phyloP scores from a whole-genome alignment of 2,113 vertebrate species.

The Scatophagus argus region DNA sequence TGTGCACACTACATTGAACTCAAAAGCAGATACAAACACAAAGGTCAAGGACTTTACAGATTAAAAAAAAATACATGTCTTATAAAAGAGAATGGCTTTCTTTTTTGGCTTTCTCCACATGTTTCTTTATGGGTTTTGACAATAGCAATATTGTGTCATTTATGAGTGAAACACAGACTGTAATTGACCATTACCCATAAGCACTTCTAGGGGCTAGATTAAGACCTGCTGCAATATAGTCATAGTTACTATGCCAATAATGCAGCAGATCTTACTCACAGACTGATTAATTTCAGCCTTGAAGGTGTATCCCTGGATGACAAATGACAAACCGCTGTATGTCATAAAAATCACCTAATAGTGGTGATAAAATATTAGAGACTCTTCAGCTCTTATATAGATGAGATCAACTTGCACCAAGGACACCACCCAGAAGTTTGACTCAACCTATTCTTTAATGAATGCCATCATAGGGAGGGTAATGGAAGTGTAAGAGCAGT shows the following conservation, averaged over 20 bases:
- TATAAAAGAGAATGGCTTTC: background rate
- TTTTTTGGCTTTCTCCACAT: background rate
- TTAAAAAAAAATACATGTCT: background rate
- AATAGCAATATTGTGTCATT: conserved; percentile 35
- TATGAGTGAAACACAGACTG: conserved; percentile 13
- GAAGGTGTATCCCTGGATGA: conserved; percentile 57
- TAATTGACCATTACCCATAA: conserved; percentile 32
- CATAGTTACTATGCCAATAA: background rate
- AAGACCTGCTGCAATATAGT: conserved; percentile 12
- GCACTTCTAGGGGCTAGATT: background rate
- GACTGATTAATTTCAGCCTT: conserved; percentile 66
- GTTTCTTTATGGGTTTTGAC: background rate
- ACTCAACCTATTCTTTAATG: conserved; percentile 23
- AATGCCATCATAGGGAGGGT: conserved; percentile 9
- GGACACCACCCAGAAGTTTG: conserved; percentile 40
- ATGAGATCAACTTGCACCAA: conserved; percentile 33
- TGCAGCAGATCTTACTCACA: conserved; percentile 54
- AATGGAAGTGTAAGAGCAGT: conserved; percentile 6
- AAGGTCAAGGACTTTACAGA: conserved; percentile 5
- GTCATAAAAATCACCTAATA: conserved; percentile 62
- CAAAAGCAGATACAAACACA: conserved; percentile 1
- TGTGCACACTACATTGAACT: background rate
- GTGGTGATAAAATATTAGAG: conserved; percentile 68
- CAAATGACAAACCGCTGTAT: conserved; percentile 49
- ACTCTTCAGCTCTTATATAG: conserved; percentile 41